These are phyloP conservation scores for Clitarchus hookeri DNA, from an alignment of 2,888 invertebrate genomes.

Conservation along the genomic window DNA sequence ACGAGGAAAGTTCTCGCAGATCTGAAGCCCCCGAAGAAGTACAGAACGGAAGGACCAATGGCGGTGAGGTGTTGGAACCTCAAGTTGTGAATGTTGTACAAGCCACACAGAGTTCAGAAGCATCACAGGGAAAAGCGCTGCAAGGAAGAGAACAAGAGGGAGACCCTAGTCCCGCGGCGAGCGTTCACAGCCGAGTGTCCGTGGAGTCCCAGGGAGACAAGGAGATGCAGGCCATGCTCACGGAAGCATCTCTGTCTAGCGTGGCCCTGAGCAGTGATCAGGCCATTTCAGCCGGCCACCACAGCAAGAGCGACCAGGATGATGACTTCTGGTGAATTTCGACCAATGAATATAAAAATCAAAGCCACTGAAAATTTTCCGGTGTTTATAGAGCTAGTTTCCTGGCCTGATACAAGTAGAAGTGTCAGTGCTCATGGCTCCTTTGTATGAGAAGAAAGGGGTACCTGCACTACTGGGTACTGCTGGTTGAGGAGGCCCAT, in stretches of 20 bases:
- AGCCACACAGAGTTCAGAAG: neutral
- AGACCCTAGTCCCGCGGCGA: neutral
- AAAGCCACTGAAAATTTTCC: too few relatives aligned
- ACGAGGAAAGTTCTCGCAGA: neutral
- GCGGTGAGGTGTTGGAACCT: neutral
- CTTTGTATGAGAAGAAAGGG: too few relatives aligned
- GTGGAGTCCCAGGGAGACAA: neutral
- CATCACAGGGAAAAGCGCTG: neutral
- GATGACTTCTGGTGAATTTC: constrained; percentile 31
- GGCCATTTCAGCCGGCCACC: constrained; percentile 27
- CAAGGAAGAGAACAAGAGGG: neutral
- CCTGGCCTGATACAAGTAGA: too few relatives aligned
- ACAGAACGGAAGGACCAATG: neutral
- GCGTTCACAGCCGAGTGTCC: neutral
- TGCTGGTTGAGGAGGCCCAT: too few relatives aligned
- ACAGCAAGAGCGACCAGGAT: constrained; percentile 25
- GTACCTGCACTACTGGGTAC: too few relatives aligned
- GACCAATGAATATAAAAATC: too few relatives aligned
- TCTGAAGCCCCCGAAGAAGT: neutral
- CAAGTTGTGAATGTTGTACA: neutral
- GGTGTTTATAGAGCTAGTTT: too few relatives aligned
- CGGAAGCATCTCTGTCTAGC: neutral
- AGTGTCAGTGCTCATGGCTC: too few relatives aligned
- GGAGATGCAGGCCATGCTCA: neutral
- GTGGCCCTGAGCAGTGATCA: constrained; percentile 25